Conservation (phyloP, 2,797 vertebrate species). For the Etheostoma nigrum region DNA sequence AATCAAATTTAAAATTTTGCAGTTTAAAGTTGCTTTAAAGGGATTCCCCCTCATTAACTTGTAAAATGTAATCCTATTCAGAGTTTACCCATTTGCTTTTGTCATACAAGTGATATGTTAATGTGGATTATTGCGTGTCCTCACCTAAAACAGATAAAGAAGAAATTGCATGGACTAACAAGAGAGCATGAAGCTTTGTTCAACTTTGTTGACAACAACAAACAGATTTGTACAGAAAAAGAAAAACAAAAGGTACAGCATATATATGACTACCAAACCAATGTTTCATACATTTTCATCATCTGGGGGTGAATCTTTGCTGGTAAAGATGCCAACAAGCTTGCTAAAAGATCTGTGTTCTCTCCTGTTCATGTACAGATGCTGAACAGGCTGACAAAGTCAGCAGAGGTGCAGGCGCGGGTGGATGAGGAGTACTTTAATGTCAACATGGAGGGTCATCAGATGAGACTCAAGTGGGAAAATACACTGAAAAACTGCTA, state of each 20-base stretch:
- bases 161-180: conserved; percentile 87
- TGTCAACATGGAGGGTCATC: conserved; percentile 89
- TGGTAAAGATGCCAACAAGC: not conserved
- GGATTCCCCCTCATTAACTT: not conserved
- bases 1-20: not conserved
- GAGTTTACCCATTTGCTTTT: not conserved
- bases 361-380: conserved; percentile 79
- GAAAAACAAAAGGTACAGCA: conserved; percentile 88
- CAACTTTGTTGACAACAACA: conserved; percentile 89
- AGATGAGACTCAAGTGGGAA: conserved; percentile 91
- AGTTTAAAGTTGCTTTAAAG: conserved; percentile 6
- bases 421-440: conserved; percentile 91
- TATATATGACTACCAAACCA: not conserved
- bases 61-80: not conserved
- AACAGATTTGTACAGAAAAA: conserved; percentile 85
- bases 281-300: not conserved
- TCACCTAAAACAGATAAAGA: conserved; percentile 84
- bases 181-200: conserved; percentile 90
- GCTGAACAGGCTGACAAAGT: conserved; percentile 91
- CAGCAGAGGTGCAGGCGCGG: conserved; percentile 85
- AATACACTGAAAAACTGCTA: conserved; percentile 89
- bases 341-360: not conserved
- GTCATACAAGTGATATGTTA: not conserved
- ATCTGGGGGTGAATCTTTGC: not conserved
- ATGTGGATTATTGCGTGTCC: conserved; percentile 12